Conservation (phyloP, 2,888 invertebrate genomes). For the Xanthorhoe spadicearia region DNA sequence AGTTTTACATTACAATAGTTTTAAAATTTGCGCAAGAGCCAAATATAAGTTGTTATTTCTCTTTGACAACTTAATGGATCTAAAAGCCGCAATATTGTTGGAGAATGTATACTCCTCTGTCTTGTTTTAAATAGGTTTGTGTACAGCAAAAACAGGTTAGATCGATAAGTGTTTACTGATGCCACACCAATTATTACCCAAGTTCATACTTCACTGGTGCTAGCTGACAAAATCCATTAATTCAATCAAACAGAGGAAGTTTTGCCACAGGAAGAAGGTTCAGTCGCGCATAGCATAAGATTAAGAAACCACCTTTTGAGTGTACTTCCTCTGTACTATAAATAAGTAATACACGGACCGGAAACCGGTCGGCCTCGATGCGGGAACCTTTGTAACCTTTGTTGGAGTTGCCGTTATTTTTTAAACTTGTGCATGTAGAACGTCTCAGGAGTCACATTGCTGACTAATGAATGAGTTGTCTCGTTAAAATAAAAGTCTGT, state of each 20-base stretch:
- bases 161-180: conserved; percentile 14
- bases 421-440: conserved; percentile 9
- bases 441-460: conserved; percentile 9
- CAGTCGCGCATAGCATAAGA: conserved; percentile 68
- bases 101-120: too few species aligned
- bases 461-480: neutral
- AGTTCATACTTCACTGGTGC: conserved; percentile 33
- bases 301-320: conserved; percentile 67
- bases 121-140: too few species aligned
- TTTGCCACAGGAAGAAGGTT: conserved; percentile 63
- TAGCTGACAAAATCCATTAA: conserved; percentile 46
- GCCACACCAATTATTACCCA: conserved; percentile 28
- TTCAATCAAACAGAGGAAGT: conserved; percentile 62
- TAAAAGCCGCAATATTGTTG: too few species aligned
- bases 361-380: conserved; percentile 67
- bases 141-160: too few species aligned
- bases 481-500: too few species aligned
- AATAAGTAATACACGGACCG: conserved; percentile 69
- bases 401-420: conserved; percentile 28
- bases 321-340: conserved; percentile 66
- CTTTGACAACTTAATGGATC: too few species aligned
- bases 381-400: conserved; percentile 45
- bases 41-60: too few species aligned
- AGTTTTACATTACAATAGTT: too few species aligned
- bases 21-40: too few species aligned